Evolutionary conservation across 2,797 vertebrate genomes (phyloP), one percentile per base, ranked within the genome.

Genomic region (Clarias fuscus): DNA sequence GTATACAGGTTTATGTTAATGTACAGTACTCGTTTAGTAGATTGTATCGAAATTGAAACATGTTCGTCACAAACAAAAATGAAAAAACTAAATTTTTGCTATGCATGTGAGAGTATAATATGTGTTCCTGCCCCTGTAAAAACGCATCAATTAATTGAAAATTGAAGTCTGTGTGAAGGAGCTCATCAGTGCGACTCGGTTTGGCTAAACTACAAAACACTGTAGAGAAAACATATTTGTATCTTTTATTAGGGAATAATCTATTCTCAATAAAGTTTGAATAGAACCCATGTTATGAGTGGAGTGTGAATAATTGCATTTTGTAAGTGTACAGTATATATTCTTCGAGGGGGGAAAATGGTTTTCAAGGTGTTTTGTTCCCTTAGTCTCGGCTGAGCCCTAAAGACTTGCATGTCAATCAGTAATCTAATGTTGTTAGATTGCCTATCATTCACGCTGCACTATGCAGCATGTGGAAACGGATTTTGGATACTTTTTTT

Each of bases 401-500:
- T 64, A 24, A 79, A 79, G 77, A 43, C 77, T 64, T 27, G 59
- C 59, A 80, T 80, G 59, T 27, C 59, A 64, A 40, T 62, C 59
- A 64, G 17, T 61, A 62, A 40, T 33, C 8, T 22, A 33, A 30
- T 77, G 75, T 76, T 76, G 73, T 24, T 79, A 40, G 8, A 61
- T 33, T 15, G 61, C 61, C 76, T 71, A 71, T 80, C 40, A 70
- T 81, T 72, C 58, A 72, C 67, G 33, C 65, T 79, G 58, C 58
- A 84, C 70, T 48, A 43, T 84, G 62, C 81, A 80, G 71, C 48
- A 64, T 76, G 81, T 56, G 67, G 56, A 59, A 84, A 76, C 73
- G 62, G 58, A 83, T 84, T 89, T 83, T 84, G 24, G 65, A 84
- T 43, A 27, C 22, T 58, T 81, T 37, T 18, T 40, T 75, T 85